Evolutionary conservation across 2,888 invertebrate species (phyloP), one percentile per base, ranked within the genome.

Genomic region (Eubasilissa splendida): DNA sequence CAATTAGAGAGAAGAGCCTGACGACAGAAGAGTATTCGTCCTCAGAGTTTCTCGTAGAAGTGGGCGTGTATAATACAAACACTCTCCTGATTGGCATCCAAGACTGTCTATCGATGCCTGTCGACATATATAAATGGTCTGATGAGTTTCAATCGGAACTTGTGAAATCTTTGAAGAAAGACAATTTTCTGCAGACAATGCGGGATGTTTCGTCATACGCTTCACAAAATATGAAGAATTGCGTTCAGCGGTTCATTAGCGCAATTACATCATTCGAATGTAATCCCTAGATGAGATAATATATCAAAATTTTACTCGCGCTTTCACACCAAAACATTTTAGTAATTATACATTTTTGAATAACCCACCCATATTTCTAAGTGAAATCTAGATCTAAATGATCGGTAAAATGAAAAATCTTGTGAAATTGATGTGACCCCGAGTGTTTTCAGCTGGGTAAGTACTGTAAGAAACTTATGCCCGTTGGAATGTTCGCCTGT

Each of bases 1-100:
- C 76, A 2, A 76, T 76, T n/a, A 42, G 63, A 1, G 76, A 76
- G 53, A 63, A 53, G 53, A n/a, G n/a, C 10, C 22, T n/a, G 4
- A 1, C n/a, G 4, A 22, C 5, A 0, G 31, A 54, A 4, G 7
- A 22, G 7, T 60, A 11, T 42, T 3, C 59, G 1, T 10, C 76
- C n/a, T 31, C 31, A 14, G 76, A 76, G 54, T 76, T 65, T 33
- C 76, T 76, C n/a, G 65, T 76, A n/a, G 76, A 65, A 33, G 63
- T 76, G 65, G 54, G 65, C 9, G 63, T 22, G 11, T 76, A 65
- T 65, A 4, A 10, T 12, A 53, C 31, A 11, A 52, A 31, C 53
- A 7, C 12, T 3, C 65, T 76, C 11, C 9, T 76, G 65, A 31
- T 76, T 4, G 22, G 9, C 54, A 22, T 54, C 33, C 63, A 54